Percentiles rank a stretch among this genome's conserved stretches.
phyloP scores from a whole-genome alignment of 2,113 vertebrate species.

The human region DNA sequence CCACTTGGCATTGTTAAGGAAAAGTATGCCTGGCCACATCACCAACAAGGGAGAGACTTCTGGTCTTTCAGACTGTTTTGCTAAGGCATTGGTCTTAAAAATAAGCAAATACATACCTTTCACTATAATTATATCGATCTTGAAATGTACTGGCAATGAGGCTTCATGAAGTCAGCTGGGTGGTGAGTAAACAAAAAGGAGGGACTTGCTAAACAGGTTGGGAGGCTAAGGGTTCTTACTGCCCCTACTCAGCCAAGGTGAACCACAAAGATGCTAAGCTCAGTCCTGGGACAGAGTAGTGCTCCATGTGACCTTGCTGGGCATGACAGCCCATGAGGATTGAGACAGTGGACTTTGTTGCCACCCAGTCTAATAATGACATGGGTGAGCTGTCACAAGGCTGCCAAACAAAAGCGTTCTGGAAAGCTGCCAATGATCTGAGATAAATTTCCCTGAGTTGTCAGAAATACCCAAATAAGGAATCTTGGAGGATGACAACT shows the following conservation, averaged over 20 bases:
- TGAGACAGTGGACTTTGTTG: neutral
- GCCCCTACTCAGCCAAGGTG: neutral
- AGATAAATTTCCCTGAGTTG: neutral
- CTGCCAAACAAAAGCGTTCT: neutral
- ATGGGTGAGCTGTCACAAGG: neutral
- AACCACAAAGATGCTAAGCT: neutral
- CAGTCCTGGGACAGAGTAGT: neutral
- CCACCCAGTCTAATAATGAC: neutral
- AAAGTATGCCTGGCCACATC: neutral
- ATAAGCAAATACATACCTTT: neutral
- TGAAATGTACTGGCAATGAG: neutral
- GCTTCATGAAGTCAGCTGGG: neutral
- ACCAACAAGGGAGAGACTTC: neutral
- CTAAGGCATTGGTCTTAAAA: neutral
- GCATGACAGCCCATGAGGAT: rapidly evolving
- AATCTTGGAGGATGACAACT: neutral
- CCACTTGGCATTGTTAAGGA: neutral
- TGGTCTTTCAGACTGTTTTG: neutral
- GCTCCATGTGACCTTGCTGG: neutral
- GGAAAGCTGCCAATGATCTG: neutral
- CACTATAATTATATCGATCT: neutral
- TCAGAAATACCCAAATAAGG: neutral
- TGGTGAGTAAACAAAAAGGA: neutral
- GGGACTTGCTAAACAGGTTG: neutral
- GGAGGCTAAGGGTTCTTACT: neutral